These are phyloP conservation scores for Zaprionus kolodkinae DNA, from an alignment of 1,140 invertebrate species.

Conservation along the genomic window DNA sequence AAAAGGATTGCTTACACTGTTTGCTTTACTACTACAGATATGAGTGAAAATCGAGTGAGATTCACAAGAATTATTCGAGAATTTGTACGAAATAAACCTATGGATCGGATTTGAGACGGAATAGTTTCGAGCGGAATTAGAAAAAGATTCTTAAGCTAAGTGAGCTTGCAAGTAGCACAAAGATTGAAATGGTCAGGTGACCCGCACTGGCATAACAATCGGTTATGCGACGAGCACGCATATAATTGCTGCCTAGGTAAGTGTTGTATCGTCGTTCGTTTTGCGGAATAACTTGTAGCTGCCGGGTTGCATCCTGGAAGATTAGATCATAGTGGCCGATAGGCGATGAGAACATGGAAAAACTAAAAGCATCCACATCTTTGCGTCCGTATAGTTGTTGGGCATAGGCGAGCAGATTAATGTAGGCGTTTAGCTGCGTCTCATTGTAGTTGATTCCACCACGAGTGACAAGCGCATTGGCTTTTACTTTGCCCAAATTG, in stretches of 20 bases:
- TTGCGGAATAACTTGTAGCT: constrained; percentile 89
- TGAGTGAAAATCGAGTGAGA: neutral
- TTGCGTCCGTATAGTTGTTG: constrained; percentile 95
- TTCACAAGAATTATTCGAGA: constrained; percentile 6
- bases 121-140: constrained; percentile 27
- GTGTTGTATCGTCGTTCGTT: constrained; percentile 86
- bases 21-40: neutral
- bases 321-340: constrained; percentile 94
- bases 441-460: constrained; percentile 90
- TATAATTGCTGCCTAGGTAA: constrained; percentile 91
- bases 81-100: constrained; percentile 2
- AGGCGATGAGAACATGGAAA: constrained; percentile 94
- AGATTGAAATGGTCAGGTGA: constrained; percentile 54
- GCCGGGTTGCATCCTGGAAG: constrained; percentile 95
- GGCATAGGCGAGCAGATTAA: constrained; percentile 95
- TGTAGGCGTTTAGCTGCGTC: constrained; percentile 92
- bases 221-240: constrained; percentile 90
- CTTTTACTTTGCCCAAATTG: constrained; percentile 95
- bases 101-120: constrained; percentile 6
- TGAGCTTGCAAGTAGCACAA: constrained; percentile 44
- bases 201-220: constrained; percentile 89
- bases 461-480: constrained; percentile 95
- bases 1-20: neutral
- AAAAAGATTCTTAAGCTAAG: constrained; percentile 47
- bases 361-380: constrained; percentile 93